These are phyloP conservation scores for Acyrthosiphon pisum DNA, from an alignment of 1,140 invertebrate species.

Conservation along the genomic window DNA sequence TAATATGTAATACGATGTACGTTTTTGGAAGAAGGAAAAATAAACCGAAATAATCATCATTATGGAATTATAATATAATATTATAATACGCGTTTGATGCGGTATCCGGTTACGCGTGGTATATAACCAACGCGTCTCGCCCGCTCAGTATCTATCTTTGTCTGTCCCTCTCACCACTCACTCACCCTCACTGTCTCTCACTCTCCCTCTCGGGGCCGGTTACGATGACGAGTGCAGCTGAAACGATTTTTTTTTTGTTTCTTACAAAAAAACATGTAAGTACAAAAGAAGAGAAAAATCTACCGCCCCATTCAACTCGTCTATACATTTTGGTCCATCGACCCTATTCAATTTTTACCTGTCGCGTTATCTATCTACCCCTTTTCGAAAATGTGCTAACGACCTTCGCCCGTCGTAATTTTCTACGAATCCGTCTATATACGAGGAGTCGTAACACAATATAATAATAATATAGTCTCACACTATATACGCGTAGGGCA, in stretches of 20 bases:
- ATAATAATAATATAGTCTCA: neutral
- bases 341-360: constrained; percentile 50
- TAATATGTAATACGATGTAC: neutral
- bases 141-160: neutral
- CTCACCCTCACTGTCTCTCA: neutral
- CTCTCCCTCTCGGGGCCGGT: neutral
- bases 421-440: neutral
- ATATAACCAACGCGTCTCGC: neutral
- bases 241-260: constrained; percentile 45
- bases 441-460: neutral
- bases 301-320: constrained; percentile 19
- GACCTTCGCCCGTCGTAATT: constrained; percentile 21
- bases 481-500: neutral
- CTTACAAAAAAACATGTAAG: constrained; percentile 12
- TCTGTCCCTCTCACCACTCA: neutral
- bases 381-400: constrained; percentile 36
- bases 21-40: neutral
- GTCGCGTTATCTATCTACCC: constrained; percentile 45
- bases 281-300: constrained; percentile 36
- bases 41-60: constrained; percentile 25
- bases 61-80: neutral
- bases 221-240: constrained; percentile 38
- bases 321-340: constrained; percentile 49
- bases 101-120: constrained; percentile 35
- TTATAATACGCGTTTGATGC: neutral